Percentiles rank a stretch among this genome's conserved stretches.
phyloP scores from a whole-genome alignment of 1,140 invertebrate species.

The Charaxes varanes region DNA sequence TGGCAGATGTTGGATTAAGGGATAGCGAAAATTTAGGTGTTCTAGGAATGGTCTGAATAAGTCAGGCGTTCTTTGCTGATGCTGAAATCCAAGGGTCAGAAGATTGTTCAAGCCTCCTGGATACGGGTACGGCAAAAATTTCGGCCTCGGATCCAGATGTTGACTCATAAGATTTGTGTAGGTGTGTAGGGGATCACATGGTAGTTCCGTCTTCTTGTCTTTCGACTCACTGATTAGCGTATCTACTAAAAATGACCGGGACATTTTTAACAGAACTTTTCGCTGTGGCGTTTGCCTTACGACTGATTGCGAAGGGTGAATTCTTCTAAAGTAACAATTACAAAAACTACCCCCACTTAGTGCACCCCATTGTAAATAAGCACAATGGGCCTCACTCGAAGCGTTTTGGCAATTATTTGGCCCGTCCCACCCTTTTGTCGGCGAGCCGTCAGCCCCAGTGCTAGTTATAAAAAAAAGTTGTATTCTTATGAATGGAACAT shows the following conservation, averaged over 20 bases:
- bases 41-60: conserved; percentile 64
- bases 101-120: conserved; percentile 77
- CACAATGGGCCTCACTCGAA: conserved; percentile 68
- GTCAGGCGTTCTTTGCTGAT: conserved; percentile 73
- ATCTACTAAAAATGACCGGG: conserved; percentile 84
- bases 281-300: conserved; percentile 31
- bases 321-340: conserved; percentile 64
- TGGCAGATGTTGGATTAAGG: conserved; percentile 51
- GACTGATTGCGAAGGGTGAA: conserved; percentile 48
- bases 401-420: conserved; percentile 71
- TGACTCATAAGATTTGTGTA: conserved; percentile 48
- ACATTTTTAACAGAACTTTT: conserved; percentile 73
- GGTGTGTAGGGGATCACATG: conserved; percentile 46
- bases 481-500: conserved; percentile 61
- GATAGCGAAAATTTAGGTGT: conserved; percentile 57
- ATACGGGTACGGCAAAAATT: conserved; percentile 76
- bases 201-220: conserved; percentile 60
- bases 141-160: conserved; percentile 56
- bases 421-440: conserved; percentile 71
- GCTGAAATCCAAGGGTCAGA: conserved; percentile 76
- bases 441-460: conserved; percentile 56
- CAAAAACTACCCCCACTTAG: conserved; percentile 71
- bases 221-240: conserved; percentile 80
- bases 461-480: conserved; percentile 52
- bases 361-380: conserved; percentile 65